Evolutionary conservation across 2,113 vertebrate species (phyloP).

Genomic region (Indicator indicator): DNA sequence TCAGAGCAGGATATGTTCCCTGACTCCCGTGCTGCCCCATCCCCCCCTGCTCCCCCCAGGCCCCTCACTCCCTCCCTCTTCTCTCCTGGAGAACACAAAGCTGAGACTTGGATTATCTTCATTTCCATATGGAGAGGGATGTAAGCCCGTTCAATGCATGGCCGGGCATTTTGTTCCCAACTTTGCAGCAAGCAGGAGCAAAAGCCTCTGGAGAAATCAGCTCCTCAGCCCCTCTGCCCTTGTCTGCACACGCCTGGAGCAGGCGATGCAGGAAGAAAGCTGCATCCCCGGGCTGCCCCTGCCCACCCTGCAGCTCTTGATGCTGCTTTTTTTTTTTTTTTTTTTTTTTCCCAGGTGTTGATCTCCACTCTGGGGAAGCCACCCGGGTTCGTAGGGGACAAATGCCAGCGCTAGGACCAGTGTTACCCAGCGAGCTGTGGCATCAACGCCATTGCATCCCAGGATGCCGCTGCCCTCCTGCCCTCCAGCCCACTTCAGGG

Average conservation of each 20-base stretch:
- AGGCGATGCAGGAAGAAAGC: neutral
- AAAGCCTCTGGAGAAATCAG: slow-evolving; percentile 76
- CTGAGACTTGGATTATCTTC: slow-evolving; percentile 80
- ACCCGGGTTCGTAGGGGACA: neutral
- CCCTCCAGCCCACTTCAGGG: neutral
- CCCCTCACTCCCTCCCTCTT: neutral
- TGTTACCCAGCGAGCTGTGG: rapidly evolving
- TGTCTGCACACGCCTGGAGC: slow-evolving; percentile 49
- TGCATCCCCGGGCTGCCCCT: neutral
- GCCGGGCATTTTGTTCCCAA: slow-evolving; percentile 84
- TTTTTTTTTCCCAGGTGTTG: too few relatives aligned
- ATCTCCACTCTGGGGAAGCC: neutral
- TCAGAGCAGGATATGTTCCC: neutral
- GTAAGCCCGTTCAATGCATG: slow-evolving; percentile 83
- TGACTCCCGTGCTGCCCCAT: neutral
- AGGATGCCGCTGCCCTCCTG: neutral
- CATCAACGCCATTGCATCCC: rapidly evolving
- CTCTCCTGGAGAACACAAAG: slow-evolving; percentile 74
- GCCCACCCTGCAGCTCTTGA: neutral
- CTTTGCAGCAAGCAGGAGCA: slow-evolving; percentile 75
- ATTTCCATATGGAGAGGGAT: slow-evolving; percentile 85
- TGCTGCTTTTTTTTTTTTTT: neutral
- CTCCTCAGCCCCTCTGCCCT: slow-evolving; percentile 72
- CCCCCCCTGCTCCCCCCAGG: neutral
- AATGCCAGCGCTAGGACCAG: rapidly evolving